Conservation (phyloP, 2,888 invertebrate genomes). For the Sesamia inferens region DNA sequence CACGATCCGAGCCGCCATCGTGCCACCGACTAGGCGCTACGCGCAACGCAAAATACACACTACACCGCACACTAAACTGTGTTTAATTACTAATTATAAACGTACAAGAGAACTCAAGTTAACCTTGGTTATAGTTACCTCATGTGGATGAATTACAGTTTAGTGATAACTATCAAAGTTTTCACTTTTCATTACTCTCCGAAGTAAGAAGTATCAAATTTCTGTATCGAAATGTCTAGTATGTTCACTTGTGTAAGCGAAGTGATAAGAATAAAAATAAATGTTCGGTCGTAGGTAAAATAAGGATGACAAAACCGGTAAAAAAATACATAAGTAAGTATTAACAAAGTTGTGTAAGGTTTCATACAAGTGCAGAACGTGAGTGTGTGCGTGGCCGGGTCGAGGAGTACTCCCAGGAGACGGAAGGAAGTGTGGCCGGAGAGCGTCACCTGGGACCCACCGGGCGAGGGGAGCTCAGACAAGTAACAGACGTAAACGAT, state of each 20-base stretch:
- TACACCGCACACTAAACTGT: slow-evolving; percentile 57
- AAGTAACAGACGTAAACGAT: slow-evolving; percentile 76
- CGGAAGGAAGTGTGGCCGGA: slow-evolving; percentile 87
- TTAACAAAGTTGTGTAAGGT: slow-evolving; percentile 27
- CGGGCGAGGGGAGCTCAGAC: slow-evolving; percentile 66
- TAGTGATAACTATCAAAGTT: not conserved
- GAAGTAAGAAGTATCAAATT: not conserved
- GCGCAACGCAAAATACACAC: slow-evolving; percentile 57
- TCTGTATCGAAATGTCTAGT: not conserved
- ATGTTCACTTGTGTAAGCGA: not conserved
- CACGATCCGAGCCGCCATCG: slow-evolving; percentile 68
- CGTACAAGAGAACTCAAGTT: slow-evolving; percentile 15
- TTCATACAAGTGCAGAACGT: slow-evolving; percentile 49
- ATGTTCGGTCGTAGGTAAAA: not conserved
- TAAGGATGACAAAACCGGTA: slow-evolving; percentile 16
- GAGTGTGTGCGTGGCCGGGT: slow-evolving; percentile 78
- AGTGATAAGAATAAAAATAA: not conserved
- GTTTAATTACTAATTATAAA: slow-evolving; percentile 61
- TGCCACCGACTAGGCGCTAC: slow-evolving; percentile 52
- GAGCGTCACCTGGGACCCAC: slow-evolving; percentile 85
- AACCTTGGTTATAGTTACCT: not conserved
- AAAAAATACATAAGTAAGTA: slow-evolving; percentile 22
- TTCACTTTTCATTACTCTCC: not conserved
- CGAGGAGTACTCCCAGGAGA: slow-evolving; percentile 83
- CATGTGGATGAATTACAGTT: not conserved